Evolutionary conservation across 2,113 vertebrate genomes (phyloP), one percentile per base, ranked within the genome.

Genomic region (Dinomys branickii): DNA sequence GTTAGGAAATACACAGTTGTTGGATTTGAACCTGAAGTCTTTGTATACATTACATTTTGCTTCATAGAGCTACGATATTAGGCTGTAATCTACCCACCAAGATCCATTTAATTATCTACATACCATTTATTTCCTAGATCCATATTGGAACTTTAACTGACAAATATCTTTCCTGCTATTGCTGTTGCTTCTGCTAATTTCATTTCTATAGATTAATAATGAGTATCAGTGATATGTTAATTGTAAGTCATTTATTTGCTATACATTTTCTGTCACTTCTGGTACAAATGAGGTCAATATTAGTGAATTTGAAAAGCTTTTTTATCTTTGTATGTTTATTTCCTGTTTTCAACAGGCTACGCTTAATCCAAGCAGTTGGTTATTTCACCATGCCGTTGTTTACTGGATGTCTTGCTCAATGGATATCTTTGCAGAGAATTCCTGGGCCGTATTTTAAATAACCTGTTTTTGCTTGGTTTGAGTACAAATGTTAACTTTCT

Each of bases 351-450:
- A 47, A 83, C 63, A 96, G 88, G 91, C 81, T 92, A 71, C 89
- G 77, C 92, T 96, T 84, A n/a, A 83, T 95, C 63, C 85, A 41
- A 88, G 19, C 47, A 77, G 4, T 93, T 93, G 35, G 12, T 78
- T 59, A 77, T 26, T 1, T 50, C 47, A 26, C 91, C 61, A 28
- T 96, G 75, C 28, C 5, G 67, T 26, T 38, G 50, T 33, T 96
- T 82, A 65, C 9, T 50, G 59, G 89, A 71, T 26, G 30, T 50
- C n/a, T 86, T 95, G 56, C 52, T 95, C 38, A 13, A 52, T 95
- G 96, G 67, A 85, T 73, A 69, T 63, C 81, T 82, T 98, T 95
- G 90, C 94, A 97, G 97, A 97, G 96, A 96, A 97, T 96, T 97
- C 90, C 63, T 87, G 88, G 97, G 78, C 95, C 87, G 90, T 78